Conservation (phyloP, 2,888 invertebrate species). For the Xanthia icteritia region DNA sequence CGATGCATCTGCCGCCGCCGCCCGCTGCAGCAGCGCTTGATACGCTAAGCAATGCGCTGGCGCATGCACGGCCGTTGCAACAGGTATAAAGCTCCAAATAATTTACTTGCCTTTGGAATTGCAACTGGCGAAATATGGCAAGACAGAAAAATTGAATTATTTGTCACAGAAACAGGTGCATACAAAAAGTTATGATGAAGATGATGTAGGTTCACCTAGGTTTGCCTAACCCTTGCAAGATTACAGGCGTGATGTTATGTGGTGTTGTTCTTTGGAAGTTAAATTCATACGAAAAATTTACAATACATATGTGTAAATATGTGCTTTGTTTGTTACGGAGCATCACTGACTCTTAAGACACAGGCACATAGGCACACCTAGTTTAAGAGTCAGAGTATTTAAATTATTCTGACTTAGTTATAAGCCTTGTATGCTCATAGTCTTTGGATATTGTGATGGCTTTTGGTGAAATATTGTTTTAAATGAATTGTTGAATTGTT, state of each 20-base stretch:
- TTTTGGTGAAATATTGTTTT: no score
- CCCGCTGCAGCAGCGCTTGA: conserved; percentile 93
- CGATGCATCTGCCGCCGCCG: conserved; percentile 95
- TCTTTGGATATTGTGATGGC: no score
- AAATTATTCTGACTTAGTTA: no score
- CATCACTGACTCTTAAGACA: no score
- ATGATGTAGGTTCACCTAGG: neutral
- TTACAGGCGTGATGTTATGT: neutral
- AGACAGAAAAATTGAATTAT: neutral
- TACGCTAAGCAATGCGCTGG: conserved; percentile 94
- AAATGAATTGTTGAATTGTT: no score
- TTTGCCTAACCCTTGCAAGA: neutral
- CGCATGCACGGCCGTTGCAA: conserved; percentile 96
- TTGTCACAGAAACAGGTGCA: neutral
- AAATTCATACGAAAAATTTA: neutral
- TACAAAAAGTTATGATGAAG: neutral
- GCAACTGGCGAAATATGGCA: neutral
- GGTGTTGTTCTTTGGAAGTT: neutral
- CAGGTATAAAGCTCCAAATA: conserved; percentile 89
- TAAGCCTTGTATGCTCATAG: no score
- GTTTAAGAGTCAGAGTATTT: no score
- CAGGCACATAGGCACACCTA: no score
- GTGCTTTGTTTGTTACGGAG: no score
- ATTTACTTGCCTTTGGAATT: neutral
- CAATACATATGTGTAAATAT: neutral